These are phyloP conservation scores for Temnothorax nylanderi DNA, from an alignment of 1,140 invertebrate genomes.

Conservation along the genomic window DNA sequence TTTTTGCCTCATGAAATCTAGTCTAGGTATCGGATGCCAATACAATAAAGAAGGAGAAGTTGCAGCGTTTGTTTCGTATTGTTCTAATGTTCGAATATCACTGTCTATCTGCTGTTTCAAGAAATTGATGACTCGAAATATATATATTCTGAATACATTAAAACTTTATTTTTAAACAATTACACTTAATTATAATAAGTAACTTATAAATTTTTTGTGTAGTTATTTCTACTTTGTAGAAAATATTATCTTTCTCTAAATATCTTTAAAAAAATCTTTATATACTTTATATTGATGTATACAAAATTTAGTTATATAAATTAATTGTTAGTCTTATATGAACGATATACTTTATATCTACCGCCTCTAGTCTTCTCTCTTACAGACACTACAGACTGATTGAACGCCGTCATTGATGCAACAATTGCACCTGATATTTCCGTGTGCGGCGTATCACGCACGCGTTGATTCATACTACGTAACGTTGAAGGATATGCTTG, in stretches of 20 bases:
- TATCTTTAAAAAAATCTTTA: not conserved
- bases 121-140: no score
- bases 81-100: no score
- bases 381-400: not conserved
- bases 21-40: no score
- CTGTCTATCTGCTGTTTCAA: no score
- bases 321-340: not conserved
- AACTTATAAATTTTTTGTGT: not conserved
- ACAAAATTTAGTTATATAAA: not conserved
- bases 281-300: not conserved
- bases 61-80: no score
- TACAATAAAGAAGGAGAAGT: no score
- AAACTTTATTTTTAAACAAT: not conserved
- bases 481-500: not conserved
- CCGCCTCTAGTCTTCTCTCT: not conserved
- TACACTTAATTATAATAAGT: not conserved
- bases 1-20: no score
- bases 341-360: not conserved
- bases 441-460: not conserved
- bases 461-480: slow-evolving; percentile 2
- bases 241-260: not conserved
- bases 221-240: not conserved
- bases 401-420: slow-evolving; percentile 8
- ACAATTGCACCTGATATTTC: slow-evolving; percentile 38
- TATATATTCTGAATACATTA: not conserved